Percentiles rank a stretch among this genome's conserved stretches.
Conservation (phyloP, 2,113 vertebrate species). For the Brevimyrus niger region DNA sequence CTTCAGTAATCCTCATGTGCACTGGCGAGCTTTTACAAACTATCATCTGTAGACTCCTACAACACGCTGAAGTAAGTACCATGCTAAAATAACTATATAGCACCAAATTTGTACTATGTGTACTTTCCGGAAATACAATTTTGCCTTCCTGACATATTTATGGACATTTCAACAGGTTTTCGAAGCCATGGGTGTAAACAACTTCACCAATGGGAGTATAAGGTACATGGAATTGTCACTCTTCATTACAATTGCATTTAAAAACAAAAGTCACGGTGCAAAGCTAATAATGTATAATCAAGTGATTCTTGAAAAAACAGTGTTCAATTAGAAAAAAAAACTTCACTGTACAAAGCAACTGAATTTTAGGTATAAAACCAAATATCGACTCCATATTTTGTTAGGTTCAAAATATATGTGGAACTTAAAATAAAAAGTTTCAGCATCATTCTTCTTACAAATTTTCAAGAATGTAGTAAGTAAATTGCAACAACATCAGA, state of each 20-base stretch:
- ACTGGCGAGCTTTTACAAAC: background rate
- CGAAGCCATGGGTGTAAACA: background rate
- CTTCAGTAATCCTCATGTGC: background rate
- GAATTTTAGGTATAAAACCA: background rate
- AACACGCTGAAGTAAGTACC: background rate
- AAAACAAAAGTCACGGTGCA: background rate
- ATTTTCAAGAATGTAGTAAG: background rate
- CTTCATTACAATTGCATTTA: background rate
- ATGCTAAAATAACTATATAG: background rate
- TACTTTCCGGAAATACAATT: background rate
- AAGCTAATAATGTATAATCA: background rate
- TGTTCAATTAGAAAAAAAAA: background rate
- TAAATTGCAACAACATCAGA: background rate
- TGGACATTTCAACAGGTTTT: background rate
- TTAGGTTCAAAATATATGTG: background rate
- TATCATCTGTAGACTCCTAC: background rate
- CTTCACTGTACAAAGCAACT: background rate
- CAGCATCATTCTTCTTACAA: background rate
- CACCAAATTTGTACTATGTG: background rate
- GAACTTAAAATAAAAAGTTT: background rate
- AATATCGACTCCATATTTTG: background rate
- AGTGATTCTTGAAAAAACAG: background rate
- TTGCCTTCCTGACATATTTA: background rate
- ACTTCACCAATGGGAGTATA: background rate
- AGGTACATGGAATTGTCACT: background rate